These are phyloP conservation scores for Strix aluco DNA, from an alignment of 2,113 vertebrate species.

Conservation along the genomic window DNA sequence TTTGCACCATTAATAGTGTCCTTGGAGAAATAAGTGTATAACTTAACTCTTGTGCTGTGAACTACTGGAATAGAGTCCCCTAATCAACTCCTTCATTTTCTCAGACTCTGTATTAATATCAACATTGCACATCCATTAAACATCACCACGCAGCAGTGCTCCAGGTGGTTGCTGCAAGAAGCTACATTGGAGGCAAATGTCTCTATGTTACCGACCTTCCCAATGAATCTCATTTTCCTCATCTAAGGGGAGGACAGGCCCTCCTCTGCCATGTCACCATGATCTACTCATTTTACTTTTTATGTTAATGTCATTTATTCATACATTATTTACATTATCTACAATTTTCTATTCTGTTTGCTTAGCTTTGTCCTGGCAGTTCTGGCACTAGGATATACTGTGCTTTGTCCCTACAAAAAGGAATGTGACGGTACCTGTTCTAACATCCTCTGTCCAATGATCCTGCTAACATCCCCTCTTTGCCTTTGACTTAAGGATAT, in stretches of 20 bases:
- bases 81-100: background rate
- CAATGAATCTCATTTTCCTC: background rate
- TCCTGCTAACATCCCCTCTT: background rate
- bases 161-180: background rate
- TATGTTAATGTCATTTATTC: background rate
- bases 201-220: background rate
- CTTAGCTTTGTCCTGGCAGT: background rate
- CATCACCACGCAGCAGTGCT: background rate
- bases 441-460: background rate
- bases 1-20: background rate
- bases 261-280: background rate
- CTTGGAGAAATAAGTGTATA: background rate
- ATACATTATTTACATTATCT: background rate
- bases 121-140: background rate
- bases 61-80: background rate
- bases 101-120: background rate
- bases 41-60: background rate
- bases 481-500: background rate
- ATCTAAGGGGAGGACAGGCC: background rate
- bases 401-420: background rate
- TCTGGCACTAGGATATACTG: background rate
- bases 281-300: background rate
- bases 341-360: background rate
- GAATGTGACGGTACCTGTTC: background rate
- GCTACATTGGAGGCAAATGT: background rate